Evolutionary conservation across 2,797 vertebrate species (phyloP), one percentile per base, ranked within the genome.

Genomic region (Ctenochaetus hawaiiensis): DNA sequence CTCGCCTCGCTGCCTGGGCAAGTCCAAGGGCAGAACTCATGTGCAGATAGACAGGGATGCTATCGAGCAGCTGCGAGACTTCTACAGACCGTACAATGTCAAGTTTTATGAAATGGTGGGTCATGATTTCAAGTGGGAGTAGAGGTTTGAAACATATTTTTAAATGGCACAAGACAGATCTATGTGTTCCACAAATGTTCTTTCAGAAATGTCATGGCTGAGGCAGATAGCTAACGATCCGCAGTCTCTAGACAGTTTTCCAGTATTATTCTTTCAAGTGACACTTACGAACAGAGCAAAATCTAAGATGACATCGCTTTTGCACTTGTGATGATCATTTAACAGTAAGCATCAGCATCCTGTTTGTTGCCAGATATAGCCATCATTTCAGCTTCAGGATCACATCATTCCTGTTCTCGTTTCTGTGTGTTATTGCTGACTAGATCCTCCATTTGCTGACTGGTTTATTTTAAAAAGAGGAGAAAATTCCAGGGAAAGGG

Each of bases 51-150:
- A 98, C 82, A 93, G 96, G 0, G 97, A 97, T 1, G 97, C 97
- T 49, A 97, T 99, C 8, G 97, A 98, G 83, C 97, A 97, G 76
- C 95, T 99, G 72, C 94, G 96, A 69, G 97, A 99, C 82, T 99
- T 99, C 90, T 99, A 98, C 30, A 95, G 97, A 88, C 97, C 97
- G n/a, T 95, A 97, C 77, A 99, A 99, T 81, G 93, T 97, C 83
- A 96, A 94, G 82, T 98, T 99, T 87, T 98, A 99, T 86, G 96
- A 98, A 87, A 97, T 96, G 4, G 97, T 98, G 0, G 97, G 97
- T 22, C 97, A 98, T 65, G 96, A 99, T 89, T 99, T 99, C 89
- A 94, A 96, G 77, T 99, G 97, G 97, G 97, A 98, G 53, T 98
- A 90, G 75, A 60, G 52, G 45, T 47, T 52, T 34, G 18, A 41